Evolutionary conservation across 1,140 invertebrate genomes (phyloP).

Genomic region (Polyergus mexicanus): DNA sequence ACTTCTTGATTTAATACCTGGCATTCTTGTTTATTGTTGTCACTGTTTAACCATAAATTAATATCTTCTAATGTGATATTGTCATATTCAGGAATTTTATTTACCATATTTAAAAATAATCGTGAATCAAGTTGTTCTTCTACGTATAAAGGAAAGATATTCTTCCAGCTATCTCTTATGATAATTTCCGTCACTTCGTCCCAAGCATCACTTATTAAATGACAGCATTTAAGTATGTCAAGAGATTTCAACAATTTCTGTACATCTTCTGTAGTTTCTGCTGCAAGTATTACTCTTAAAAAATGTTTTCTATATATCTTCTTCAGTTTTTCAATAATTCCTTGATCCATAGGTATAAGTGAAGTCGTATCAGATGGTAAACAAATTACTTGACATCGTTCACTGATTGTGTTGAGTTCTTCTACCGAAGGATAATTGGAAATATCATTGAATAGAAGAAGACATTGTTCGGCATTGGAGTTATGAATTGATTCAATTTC

Average conservation of each 20-base stretch:
- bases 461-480: neutral
- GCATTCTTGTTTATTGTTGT: neutral
- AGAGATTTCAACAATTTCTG: neutral
- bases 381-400: neutral
- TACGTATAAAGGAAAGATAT: neutral
- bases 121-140: neutral
- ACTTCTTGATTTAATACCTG: neutral
- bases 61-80: neutral
- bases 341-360: neutral
- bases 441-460: neutral
- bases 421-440: neutral
- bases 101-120: neutral
- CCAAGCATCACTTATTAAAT: conserved; percentile 9
- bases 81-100: neutral
- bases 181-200: neutral
- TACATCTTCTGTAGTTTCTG: neutral
- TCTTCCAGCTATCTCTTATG: conserved; percentile 13
- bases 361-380: neutral
- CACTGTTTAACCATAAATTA: neutral
- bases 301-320: neutral
- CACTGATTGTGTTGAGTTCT: neutral
- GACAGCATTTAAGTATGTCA: neutral
- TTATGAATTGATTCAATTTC: neutral
- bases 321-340: neutral
- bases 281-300: neutral